Conservation (phyloP, 2,113 vertebrate genomes). For the Pristiophorus japonicus region DNA sequence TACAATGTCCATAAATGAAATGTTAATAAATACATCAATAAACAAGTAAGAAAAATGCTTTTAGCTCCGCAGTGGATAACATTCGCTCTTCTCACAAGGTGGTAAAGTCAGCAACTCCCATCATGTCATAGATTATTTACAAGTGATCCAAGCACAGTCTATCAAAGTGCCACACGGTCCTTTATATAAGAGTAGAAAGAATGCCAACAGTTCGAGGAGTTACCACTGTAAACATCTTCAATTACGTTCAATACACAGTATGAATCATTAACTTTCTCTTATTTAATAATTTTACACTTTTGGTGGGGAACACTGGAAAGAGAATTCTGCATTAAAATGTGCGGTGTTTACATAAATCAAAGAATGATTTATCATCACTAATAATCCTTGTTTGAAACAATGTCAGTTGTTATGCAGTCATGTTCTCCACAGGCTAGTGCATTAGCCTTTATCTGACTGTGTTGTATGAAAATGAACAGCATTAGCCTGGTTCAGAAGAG, state of each 20-base stretch:
- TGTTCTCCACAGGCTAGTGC: not conserved
- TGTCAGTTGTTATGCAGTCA: not conserved
- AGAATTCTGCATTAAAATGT: not conserved
- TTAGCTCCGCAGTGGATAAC: not conserved
- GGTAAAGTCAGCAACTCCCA: slow-evolving; percentile 17
- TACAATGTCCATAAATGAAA: slow-evolving; percentile 28
- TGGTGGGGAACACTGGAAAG: not conserved
- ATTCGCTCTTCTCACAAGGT: too few relatives aligned
- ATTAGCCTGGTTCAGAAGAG: not conserved
- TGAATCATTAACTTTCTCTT: not conserved
- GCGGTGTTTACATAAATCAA: not conserved
- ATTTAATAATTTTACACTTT: not conserved
- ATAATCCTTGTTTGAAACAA: not conserved
- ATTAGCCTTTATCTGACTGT: not conserved
- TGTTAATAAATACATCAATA: slow-evolving; percentile 36
- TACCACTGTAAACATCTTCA: not conserved
- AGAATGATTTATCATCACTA: not conserved
- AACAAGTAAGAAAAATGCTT: slow-evolving; percentile 18
- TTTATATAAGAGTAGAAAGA: not conserved
- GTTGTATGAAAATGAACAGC: not conserved
- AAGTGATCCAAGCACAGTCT: not conserved
- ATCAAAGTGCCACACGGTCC: not conserved
- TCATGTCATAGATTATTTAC: slow-evolving; percentile 9
- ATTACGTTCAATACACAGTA: not conserved
- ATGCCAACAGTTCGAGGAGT: not conserved